A percentile compares a stretch with the other conserved stretches of the same genome.
These are phyloP conservation scores for Sphaerophoria taeniata DNA, from an alignment of 2,888 invertebrate species.

Conservation along the genomic window DNA sequence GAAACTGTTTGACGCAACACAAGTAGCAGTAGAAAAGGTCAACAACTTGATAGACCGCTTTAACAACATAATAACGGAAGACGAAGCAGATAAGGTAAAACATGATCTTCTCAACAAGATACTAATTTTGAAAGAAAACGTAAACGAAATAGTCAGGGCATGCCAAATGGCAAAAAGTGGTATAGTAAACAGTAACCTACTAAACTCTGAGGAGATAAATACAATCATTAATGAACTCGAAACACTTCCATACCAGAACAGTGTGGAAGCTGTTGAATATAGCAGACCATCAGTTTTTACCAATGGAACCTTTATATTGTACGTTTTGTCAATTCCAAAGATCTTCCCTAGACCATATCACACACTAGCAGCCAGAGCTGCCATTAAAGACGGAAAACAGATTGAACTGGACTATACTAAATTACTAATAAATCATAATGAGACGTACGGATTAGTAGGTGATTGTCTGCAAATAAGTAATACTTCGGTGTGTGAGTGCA, in stretches of 20 bases:
- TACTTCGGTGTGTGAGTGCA: too few relatives aligned
- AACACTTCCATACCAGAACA: conserved; percentile 2
- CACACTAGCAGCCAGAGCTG: too few relatives aligned
- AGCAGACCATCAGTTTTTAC: conserved; percentile 11
- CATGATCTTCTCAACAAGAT: neutral
- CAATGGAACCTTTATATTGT: conserved; percentile 1
- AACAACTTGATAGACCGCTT: too few relatives aligned
- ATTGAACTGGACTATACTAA: too few relatives aligned
- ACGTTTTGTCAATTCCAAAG: neutral
- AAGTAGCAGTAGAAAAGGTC: too few relatives aligned
- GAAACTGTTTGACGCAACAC: neutral
- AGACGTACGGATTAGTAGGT: too few relatives aligned
- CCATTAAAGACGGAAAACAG: too few relatives aligned
- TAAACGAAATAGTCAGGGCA: conserved; percentile 15
- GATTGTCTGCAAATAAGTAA: too few relatives aligned
- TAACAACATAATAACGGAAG: too few relatives aligned
- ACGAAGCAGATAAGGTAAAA: too few relatives aligned
- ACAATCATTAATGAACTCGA: neutral
- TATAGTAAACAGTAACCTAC: conserved; percentile 12
- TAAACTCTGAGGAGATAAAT: neutral
- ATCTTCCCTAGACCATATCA: too few relatives aligned
- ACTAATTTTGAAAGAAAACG: neutral
- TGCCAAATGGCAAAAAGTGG: conserved; percentile 22
- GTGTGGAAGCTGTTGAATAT: conserved; percentile 14
- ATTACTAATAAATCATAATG: too few relatives aligned